phyloP scores from a whole-genome alignment of 2,113 vertebrate species.

The Podocnemis expansa region DNA sequence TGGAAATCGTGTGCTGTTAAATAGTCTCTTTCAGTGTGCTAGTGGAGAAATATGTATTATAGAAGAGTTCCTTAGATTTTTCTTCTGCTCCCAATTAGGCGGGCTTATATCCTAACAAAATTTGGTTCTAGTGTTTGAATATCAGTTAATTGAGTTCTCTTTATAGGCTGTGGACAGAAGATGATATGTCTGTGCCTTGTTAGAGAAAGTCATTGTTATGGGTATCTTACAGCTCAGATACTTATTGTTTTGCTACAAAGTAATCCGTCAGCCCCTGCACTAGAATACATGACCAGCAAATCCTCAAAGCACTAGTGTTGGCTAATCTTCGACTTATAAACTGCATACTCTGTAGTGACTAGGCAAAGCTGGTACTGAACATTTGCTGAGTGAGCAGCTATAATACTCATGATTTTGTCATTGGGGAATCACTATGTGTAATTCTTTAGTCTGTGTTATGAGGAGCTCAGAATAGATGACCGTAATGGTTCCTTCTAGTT shows the following conservation, averaged over 20 bases:
- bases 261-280: not conserved
- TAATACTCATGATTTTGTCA: not conserved
- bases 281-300: not conserved
- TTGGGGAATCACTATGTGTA: not conserved
- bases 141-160: not conserved
- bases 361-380: not conserved
- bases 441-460: not conserved
- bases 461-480: not conserved
- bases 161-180: not conserved
- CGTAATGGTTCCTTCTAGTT: not conserved
- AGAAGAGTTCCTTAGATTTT: not conserved
- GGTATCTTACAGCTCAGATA: not conserved
- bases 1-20: not conserved
- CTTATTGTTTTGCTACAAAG: not conserved
- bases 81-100: not conserved
- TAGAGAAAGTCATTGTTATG: rapidly evolving
- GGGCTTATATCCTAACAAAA: not conserved
- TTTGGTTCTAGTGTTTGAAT: not conserved
- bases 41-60: not conserved
- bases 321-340: not conserved
- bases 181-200: not conserved
- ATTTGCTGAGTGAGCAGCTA: not conserved
- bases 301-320: rapidly evolving
- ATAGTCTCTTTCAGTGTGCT: not conserved
- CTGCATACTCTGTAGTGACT: not conserved